phyloP scores from a whole-genome alignment of 1,140 invertebrate genomes.

The Lepidurus packardi region DNA sequence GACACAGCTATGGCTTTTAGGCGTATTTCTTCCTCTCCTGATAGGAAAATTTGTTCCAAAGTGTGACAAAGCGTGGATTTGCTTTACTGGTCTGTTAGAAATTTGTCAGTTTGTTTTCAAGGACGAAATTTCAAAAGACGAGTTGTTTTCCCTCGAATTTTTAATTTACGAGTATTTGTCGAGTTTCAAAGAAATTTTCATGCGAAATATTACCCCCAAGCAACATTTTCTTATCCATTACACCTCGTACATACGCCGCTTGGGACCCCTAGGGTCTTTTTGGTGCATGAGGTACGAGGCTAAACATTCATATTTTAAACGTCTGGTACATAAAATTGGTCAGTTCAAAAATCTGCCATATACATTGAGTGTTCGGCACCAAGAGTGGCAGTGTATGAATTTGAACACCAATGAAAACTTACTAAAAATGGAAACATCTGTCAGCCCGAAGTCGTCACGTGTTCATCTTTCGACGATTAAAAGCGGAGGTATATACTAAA shows the following conservation, averaged over 20 bases:
- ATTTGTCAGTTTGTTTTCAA: conserved; percentile 31
- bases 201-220: conserved; percentile 26
- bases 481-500: not conserved
- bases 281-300: conserved; percentile 31
- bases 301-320: conserved; percentile 34
- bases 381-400: conserved; percentile 27
- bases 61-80: conserved; percentile 26
- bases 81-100: conserved; percentile 16
- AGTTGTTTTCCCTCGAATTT: conserved; percentile 17
- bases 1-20: conserved; percentile 27
- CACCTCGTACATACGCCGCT: conserved; percentile 21
- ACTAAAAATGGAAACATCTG: not conserved
- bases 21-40: conserved; percentile 12
- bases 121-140: conserved; percentile 24
- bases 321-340: conserved; percentile 23
- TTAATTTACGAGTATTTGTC: conserved; percentile 27
- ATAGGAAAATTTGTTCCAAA: conserved; percentile 26
- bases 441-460: not conserved
- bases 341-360: conserved; percentile 28
- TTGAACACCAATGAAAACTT: not conserved
- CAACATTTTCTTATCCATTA: conserved; percentile 34
- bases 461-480: not conserved
- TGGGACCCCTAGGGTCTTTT: conserved; percentile 19
- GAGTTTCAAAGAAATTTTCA: conserved; percentile 31
- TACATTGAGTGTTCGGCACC: conserved; percentile 22